A percentile compares a stretch with the other conserved stretches of the same genome.
These are phyloP conservation scores for Tiphia femorata DNA, from an alignment of 2,888 invertebrate species.

Conservation along the genomic window DNA sequence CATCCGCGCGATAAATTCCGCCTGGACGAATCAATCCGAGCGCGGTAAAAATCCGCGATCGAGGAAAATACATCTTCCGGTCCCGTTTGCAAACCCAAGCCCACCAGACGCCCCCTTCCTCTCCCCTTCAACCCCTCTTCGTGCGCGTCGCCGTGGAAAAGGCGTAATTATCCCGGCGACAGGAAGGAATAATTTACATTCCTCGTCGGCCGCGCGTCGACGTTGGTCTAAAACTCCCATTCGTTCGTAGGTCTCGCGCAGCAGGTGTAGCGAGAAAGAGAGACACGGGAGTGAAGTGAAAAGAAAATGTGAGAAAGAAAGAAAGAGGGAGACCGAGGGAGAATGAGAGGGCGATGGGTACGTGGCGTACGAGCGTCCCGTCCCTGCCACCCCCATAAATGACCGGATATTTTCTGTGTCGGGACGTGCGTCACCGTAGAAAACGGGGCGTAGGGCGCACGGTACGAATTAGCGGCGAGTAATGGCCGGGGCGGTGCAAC, in stretches of 20 bases:
- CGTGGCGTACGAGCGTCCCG: slow-evolving; percentile 20
- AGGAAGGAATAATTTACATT: slow-evolving; percentile 40
- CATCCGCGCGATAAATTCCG: too few relatives aligned
- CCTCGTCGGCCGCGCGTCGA: slow-evolving; percentile 34
- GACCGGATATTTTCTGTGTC: slow-evolving; percentile 55
- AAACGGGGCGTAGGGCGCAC: slow-evolving; percentile 40
- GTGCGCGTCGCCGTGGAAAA: slow-evolving; percentile 22
- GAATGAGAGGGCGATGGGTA: too few relatives aligned
- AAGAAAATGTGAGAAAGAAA: too few relatives aligned
- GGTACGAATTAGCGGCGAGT: slow-evolving; percentile 50
- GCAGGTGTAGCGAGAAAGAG: slow-evolving; percentile 44
- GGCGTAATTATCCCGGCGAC: not conserved
- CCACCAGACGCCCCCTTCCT: too few relatives aligned
- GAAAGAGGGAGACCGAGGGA: too few relatives aligned
- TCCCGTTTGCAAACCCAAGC: too few relatives aligned
- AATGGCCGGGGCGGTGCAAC: slow-evolving; percentile 52
- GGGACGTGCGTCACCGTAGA: slow-evolving; percentile 48
- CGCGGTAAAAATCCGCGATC: too few relatives aligned
- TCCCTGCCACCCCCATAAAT: slow-evolving; percentile 47
- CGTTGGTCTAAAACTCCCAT: slow-evolving; percentile 38
- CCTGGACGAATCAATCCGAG: too few relatives aligned
- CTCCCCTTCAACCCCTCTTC: slow-evolving; percentile 19
- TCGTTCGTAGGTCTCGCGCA: slow-evolving; percentile 21
- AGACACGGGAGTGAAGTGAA: too few relatives aligned
- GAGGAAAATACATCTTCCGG: too few relatives aligned